Conservation (phyloP, 2,888 invertebrate genomes). For the Melitaea athalia region DNA sequence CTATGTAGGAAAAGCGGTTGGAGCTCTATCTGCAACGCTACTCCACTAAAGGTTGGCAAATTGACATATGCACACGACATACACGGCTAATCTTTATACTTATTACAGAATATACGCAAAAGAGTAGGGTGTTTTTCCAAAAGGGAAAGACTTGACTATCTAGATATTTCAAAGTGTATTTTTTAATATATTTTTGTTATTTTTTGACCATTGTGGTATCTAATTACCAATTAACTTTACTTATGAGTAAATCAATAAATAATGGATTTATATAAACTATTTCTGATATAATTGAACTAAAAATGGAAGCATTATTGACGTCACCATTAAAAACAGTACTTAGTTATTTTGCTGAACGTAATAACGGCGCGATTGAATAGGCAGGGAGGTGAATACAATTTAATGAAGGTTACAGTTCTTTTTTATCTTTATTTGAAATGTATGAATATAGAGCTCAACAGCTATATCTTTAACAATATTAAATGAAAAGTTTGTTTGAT, state of each 20-base stretch:
- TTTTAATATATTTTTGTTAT: neutral
- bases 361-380: conserved; percentile 10
- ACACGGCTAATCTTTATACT: no score
- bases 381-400: neutral
- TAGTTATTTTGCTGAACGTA: conserved; percentile 8
- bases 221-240: neutral
- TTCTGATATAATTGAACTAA: neutral
- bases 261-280: neutral
- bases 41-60: no score
- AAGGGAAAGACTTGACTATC: no score
- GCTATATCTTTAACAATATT: no score
- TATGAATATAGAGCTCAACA: no score
- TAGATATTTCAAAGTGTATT: no score
- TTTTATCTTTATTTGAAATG: neutral
- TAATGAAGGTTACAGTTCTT: neutral
- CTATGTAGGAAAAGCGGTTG: no score
- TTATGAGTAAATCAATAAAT: neutral
- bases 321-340: conserved; percentile 1
- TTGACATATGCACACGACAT: no score
- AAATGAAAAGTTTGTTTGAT: no score
- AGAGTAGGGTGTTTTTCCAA: no score
- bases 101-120: no score
- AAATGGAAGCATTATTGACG: conserved; percentile 1
- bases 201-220: neutral
- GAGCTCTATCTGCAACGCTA: no score